Percentiles rank a stretch among this genome's conserved stretches.
phyloP scores from a whole-genome alignment of 1,140 invertebrate genomes.

The Anoplolepis gracilipes region DNA sequence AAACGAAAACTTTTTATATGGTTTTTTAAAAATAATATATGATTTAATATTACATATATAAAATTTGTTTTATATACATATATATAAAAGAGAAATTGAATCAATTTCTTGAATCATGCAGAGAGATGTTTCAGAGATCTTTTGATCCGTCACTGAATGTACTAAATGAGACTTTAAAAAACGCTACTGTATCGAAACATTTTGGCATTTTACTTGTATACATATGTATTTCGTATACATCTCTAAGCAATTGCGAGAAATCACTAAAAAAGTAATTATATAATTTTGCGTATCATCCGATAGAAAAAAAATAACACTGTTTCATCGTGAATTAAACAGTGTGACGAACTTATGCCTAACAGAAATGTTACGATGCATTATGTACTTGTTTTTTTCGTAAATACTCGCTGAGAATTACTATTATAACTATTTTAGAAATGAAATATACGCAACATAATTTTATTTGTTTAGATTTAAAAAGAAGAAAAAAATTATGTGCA shows the following conservation, averaged over 20 bases:
- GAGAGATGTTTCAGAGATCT: not conserved
- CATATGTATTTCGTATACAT: conserved; percentile 2
- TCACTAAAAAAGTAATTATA: not conserved
- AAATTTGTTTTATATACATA: not conserved
- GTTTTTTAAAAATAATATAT: not conserved
- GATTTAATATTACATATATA: not conserved
- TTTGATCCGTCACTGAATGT: conserved; percentile 42
- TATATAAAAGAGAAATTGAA: not conserved
- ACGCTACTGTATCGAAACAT: not conserved
- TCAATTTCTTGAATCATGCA: too few relatives aligned
- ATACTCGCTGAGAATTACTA: not conserved
- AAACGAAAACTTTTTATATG: not conserved
- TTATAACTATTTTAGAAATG: conserved; percentile 17
- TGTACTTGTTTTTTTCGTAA: not conserved
- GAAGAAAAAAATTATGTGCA: not conserved
- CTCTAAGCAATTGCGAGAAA: not conserved
- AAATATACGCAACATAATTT: conserved; percentile 1
- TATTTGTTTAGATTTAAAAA: not conserved
- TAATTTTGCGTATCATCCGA: not conserved
- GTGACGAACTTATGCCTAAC: conserved; percentile 8
- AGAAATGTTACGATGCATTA: not conserved
- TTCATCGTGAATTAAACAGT: not conserved
- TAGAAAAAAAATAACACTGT: not conserved
- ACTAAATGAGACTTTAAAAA: not conserved
- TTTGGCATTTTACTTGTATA: not conserved